Evolutionary conservation across 2,113 vertebrate species (phyloP).

Genomic region (Dipodomys ordii): DNA sequence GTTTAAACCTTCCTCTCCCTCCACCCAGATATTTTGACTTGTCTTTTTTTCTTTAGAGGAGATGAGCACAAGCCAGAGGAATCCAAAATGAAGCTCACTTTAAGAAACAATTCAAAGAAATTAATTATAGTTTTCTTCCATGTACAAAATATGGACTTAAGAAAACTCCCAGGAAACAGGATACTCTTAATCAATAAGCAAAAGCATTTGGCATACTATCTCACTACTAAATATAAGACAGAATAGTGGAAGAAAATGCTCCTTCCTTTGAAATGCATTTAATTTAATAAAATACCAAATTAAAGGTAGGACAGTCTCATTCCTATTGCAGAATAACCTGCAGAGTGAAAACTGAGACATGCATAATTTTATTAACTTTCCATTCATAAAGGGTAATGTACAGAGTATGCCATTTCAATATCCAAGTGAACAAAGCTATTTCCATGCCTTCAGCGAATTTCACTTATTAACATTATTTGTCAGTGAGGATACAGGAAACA

Average conservation of each 20-base stretch:
- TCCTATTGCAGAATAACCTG: slow-evolving; percentile 73
- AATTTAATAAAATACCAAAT: slow-evolving; percentile 79
- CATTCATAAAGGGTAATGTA: slow-evolving; percentile 74
- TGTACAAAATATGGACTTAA: slow-evolving; percentile 26
- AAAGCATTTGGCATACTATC: slow-evolving; percentile 50
- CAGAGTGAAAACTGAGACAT: slow-evolving; percentile 80
- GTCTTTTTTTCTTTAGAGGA: neutral
- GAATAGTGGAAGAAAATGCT: slow-evolving; percentile 72
- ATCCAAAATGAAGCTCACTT: slow-evolving; percentile 47
- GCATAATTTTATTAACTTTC: slow-evolving; percentile 77
- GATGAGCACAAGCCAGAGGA: neutral
- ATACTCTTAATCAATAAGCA: slow-evolving; percentile 54
- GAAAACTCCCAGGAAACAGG: slow-evolving; percentile 45
- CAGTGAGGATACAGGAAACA: slow-evolving; percentile 55
- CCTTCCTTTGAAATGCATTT: slow-evolving; percentile 78
- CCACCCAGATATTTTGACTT: neutral
- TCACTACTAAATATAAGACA: slow-evolving; percentile 56
- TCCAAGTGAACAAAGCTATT: slow-evolving; percentile 59
- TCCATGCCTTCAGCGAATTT: slow-evolving; percentile 73
- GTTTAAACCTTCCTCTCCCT: neutral
- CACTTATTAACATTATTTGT: slow-evolving; percentile 59
- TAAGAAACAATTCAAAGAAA: slow-evolving; percentile 45
- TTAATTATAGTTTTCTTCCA: neutral
- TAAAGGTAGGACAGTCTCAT: slow-evolving; percentile 74
- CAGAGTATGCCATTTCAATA: slow-evolving; percentile 57